A percentile compares a stretch with the other conserved stretches of the same genome.
These are phyloP conservation scores for Gyps fulvus DNA, from an alignment of 2,113 vertebrate species.

Conservation along the genomic window DNA sequence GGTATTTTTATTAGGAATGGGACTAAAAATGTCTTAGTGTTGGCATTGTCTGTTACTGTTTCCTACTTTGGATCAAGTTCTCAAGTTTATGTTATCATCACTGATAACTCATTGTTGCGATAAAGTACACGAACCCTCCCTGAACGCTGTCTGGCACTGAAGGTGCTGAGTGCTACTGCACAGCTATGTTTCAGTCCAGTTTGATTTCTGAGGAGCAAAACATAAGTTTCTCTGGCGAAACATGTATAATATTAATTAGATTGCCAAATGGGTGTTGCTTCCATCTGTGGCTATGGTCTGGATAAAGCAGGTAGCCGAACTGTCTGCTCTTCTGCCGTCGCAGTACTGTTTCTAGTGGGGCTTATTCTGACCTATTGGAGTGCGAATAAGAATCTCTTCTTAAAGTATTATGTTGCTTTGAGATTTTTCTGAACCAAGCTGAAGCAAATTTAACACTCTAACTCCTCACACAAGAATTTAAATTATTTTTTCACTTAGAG, in stretches of 20 bases:
- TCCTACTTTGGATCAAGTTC: not conserved
- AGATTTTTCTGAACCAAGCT: not conserved
- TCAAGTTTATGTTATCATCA: not conserved
- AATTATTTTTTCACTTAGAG: not conserved
- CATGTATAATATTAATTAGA: fast-evolving
- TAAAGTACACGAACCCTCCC: not conserved
- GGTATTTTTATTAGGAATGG: not conserved
- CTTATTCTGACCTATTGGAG: not conserved
- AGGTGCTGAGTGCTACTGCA: not conserved
- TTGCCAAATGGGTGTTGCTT: not conserved
- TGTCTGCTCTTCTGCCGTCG: not conserved
- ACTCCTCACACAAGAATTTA: not conserved
- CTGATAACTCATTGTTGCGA: not conserved
- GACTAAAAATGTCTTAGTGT: not conserved
- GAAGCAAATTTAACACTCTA: not conserved
- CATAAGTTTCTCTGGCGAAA: not conserved
- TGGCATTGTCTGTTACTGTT: not conserved
- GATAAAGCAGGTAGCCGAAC: not conserved
- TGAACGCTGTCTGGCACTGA: not conserved
- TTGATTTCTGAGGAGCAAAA: not conserved
- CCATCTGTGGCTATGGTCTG: not conserved
- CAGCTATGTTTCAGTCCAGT: not conserved
- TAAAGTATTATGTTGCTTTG: not conserved
- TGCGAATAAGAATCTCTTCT: not conserved
- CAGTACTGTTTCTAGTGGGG: not conserved